phyloP scores from a whole-genome alignment of 2,113 vertebrate genomes.

The Tragelaphus imberbis region DNA sequence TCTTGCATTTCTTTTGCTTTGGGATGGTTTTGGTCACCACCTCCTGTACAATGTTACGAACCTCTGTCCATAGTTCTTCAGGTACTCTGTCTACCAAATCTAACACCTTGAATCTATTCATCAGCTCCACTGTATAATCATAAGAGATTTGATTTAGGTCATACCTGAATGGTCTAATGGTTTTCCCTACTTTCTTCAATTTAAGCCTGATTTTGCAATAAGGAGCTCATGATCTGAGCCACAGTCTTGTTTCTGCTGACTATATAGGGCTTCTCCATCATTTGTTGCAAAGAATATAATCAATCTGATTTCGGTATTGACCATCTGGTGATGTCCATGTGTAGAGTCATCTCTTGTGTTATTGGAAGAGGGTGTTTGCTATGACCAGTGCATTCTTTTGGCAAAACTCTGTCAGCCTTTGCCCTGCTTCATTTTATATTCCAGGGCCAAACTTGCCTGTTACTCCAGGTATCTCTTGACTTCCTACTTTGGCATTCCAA shows the following conservation, averaged over 20 bases:
- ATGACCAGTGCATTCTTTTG: fast-evolving
- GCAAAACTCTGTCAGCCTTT: neutral
- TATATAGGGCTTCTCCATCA: neutral
- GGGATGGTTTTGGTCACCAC: neutral
- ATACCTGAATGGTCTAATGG: neutral
- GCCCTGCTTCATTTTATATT: neutral
- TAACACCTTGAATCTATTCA: neutral
- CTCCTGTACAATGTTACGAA: neutral
- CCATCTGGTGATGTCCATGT: neutral
- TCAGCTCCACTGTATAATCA: neutral
- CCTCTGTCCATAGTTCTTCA: neutral
- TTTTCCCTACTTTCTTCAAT: neutral
- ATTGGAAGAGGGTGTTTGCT: neutral
- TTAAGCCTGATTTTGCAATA: neutral
- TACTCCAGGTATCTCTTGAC: neutral
- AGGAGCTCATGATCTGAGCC: neutral
- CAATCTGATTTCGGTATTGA: neutral
- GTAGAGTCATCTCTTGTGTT: neutral
- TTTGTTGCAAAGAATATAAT: neutral
- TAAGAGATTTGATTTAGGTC: neutral
- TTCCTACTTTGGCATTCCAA: neutral
- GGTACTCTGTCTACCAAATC: neutral
- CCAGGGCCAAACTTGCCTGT: neutral
- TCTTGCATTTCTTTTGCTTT: neutral
- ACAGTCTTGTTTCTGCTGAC: neutral